These are phyloP conservation scores for Polietes domitor DNA, from an alignment of 2,888 invertebrate genomes.

Conservation along the genomic window DNA sequence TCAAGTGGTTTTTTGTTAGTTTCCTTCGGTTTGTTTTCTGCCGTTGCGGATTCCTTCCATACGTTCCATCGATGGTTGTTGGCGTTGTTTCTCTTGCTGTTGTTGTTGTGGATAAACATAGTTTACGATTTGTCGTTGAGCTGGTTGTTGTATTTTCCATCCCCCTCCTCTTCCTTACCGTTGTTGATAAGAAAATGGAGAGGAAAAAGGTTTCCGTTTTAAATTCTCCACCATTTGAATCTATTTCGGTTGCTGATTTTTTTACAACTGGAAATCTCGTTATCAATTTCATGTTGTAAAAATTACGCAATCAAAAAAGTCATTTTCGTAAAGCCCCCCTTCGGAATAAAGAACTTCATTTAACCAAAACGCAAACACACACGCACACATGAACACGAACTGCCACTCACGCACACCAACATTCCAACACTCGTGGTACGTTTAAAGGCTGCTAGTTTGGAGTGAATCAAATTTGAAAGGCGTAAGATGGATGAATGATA, in stretches of 20 bases:
- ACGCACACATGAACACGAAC: not conserved
- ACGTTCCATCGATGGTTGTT: not conserved
- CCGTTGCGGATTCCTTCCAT: slow-evolving; percentile 2
- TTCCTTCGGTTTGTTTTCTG: not conserved
- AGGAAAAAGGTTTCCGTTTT: slow-evolving; percentile 21
- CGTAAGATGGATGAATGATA: no score
- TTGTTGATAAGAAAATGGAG: not conserved
- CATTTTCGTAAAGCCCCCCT: slow-evolving; percentile 41
- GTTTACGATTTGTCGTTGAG: slow-evolving; percentile 14
- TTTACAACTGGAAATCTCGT: slow-evolving; percentile 31
- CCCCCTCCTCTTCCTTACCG: not conserved
- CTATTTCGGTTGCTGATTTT: slow-evolving; percentile 22
- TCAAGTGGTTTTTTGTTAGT: slow-evolving; percentile 27
- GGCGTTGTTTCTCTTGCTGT: not conserved
- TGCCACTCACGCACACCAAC: not conserved
- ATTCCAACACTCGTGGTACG: not conserved
- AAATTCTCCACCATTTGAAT: slow-evolving; percentile 32
- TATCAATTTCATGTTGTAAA: slow-evolving; percentile 65
- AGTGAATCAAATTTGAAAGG: not conserved
- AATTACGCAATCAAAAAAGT: slow-evolving; percentile 64
- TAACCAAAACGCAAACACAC: not conserved
- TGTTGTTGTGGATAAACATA: slow-evolving; percentile 29
- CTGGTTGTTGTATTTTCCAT: not conserved
- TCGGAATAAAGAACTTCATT: slow-evolving; percentile 35
- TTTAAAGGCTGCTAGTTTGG: not conserved